These are phyloP conservation scores for Hymenochirus boettgeri DNA, from an alignment of 2,113 vertebrate species.

Conservation along the genomic window DNA sequence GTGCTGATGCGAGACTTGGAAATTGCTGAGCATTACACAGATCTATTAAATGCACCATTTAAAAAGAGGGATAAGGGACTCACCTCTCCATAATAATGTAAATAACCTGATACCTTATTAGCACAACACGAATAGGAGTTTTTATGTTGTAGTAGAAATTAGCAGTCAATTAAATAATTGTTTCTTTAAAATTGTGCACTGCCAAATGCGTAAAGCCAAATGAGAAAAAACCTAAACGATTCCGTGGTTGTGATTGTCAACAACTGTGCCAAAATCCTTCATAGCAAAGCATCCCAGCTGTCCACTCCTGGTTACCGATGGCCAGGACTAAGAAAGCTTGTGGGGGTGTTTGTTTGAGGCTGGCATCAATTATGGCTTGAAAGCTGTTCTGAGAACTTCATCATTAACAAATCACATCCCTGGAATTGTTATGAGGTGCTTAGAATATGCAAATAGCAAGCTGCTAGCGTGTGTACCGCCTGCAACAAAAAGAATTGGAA, in stretches of 20 bases:
- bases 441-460: conserved; percentile 64
- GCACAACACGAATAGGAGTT: conserved; percentile 62
- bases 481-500: conserved; percentile 53
- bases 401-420: conserved; percentile 73
- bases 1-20: no score
- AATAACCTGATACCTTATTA: neutral
- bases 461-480: conserved; percentile 53
- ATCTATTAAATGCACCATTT: no score
- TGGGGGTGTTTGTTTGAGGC: conserved; percentile 58
- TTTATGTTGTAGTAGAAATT: conserved; percentile 73
- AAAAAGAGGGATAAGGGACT: no score
- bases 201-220: conserved; percentile 74
- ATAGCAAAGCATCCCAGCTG: conserved; percentile 73
- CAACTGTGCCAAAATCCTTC: conserved; percentile 71
- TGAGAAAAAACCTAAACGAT: conserved; percentile 76
- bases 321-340: conserved; percentile 60
- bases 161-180: conserved; percentile 81
- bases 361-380: conserved; percentile 66
- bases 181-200: conserved; percentile 72
- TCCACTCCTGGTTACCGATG: conserved; percentile 76
- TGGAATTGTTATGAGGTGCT: conserved; percentile 62
- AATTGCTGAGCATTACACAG: no score
- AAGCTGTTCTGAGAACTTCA: conserved; percentile 65
- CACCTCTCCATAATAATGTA: no score
- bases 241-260: conserved; percentile 74